These are phyloP conservation scores for Oncorhynchus kisutch DNA, from an alignment of 2,113 vertebrate genomes.

Conservation along the genomic window DNA sequence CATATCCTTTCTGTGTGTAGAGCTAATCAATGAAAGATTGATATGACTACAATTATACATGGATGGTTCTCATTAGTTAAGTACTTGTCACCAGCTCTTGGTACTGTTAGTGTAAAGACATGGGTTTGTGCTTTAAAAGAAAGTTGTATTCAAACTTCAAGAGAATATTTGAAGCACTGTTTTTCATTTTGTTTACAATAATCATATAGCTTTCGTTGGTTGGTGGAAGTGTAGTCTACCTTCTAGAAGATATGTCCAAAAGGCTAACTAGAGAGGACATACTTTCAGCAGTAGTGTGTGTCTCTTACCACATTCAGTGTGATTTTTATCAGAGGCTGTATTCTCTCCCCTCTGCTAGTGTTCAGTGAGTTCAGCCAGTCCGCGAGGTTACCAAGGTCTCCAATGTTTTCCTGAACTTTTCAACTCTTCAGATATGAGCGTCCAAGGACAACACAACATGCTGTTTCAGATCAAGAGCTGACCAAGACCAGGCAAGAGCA, in stretches of 20 bases:
- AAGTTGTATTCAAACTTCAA: too few relatives aligned
- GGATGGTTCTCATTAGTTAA: background rate
- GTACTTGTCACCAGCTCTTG: background rate
- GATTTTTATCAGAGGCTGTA: background rate
- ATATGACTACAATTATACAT: background rate
- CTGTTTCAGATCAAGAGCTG: background rate
- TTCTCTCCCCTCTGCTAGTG: background rate
- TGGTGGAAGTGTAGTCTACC: background rate
- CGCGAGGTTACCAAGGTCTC: background rate
- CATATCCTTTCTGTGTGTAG: background rate
- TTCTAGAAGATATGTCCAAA: background rate
- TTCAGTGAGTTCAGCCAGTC: background rate
- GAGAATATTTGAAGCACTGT: too few relatives aligned
- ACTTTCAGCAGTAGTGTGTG: background rate
- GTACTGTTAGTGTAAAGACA: background rate
- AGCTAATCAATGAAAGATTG: background rate
- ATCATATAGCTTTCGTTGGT: too few relatives aligned
- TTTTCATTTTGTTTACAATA: background rate
- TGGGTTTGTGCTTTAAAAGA: background rate
- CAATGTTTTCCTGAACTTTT: background rate
- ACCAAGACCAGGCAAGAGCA: too few relatives aligned
- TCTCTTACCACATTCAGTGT: background rate
- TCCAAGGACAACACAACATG: conserved; percentile 2
- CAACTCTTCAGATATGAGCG: background rate
- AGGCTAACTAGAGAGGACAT: background rate